Percentiles rank a stretch among this genome's conserved stretches.
Conservation (phyloP, 2,888 invertebrate genomes). For the Microchrysa polita region DNA sequence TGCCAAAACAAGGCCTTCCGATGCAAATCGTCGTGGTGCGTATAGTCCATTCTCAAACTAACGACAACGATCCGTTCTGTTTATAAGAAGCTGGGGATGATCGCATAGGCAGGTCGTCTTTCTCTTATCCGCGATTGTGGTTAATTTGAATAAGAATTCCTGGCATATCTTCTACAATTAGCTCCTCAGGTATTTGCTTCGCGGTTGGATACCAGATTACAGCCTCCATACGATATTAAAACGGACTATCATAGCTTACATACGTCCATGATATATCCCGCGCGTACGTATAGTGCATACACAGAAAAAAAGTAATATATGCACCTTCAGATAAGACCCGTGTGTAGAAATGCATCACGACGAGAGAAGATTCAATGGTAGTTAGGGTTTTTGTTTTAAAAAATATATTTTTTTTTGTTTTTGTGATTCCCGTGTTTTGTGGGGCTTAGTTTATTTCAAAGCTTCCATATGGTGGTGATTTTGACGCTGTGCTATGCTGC, state of each 20-base stretch:
- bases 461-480: neutral
- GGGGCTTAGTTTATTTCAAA: neutral
- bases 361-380: slow-evolving; percentile 16
- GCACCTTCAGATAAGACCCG: slow-evolving; percentile 18
- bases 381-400: slow-evolving; percentile 38
- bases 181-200: slow-evolving; percentile 48
- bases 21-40: neutral
- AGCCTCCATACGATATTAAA: slow-evolving; percentile 25
- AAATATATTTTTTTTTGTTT: slow-evolving; percentile 20
- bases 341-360: slow-evolving; percentile 15
- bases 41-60: neutral
- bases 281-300: neutral
- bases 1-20: slow-evolving; percentile 1
- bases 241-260: slow-evolving; percentile 6
- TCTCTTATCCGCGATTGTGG: slow-evolving; percentile 44
- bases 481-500: neutral
- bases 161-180: slow-evolving; percentile 49
- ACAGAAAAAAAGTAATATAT: neutral
- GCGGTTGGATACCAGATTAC: slow-evolving; percentile 44
- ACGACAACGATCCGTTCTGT: slow-evolving; percentile 4
- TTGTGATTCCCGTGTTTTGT: too few species aligned
- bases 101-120: slow-evolving; percentile 38
- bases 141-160: slow-evolving; percentile 51
- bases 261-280: too few species aligned
- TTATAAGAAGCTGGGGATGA: too few species aligned